A percentile compares a stretch with the other conserved stretches of the same genome.
Conservation (phyloP, 2,888 invertebrate genomes). For the Rhaphigaster nebulosa region DNA sequence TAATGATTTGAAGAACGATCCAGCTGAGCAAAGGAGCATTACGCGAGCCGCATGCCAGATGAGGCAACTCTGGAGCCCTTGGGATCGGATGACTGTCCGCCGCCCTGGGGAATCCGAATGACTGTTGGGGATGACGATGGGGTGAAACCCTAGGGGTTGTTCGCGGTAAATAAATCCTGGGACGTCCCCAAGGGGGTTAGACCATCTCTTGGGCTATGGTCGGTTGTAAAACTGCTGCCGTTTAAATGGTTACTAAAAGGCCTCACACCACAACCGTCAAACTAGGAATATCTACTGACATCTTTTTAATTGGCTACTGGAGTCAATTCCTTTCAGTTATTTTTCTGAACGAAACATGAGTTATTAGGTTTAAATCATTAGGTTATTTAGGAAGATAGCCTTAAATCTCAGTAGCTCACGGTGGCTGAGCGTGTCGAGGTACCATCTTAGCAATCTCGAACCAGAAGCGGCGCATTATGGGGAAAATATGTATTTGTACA, state of each 20-base stretch:
- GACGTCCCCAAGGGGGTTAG: neutral
- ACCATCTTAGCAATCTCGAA: no score
- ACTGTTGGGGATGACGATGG: constrained; percentile 17
- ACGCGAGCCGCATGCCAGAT: constrained; percentile 20
- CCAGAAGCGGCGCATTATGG: no score
- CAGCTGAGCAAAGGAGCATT: constrained; percentile 14
- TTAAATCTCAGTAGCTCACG: no score
- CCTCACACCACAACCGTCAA: neutral
- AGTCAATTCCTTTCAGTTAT: no score
- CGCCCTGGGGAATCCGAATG: constrained; percentile 22
- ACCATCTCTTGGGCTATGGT: neutral
- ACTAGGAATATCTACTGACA: neutral
- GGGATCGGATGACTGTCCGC: neutral
- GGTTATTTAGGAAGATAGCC: no score
- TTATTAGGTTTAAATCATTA: no score
- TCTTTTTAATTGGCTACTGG: neutral
- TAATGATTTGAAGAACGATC: neutral
- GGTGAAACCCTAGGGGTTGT: neutral
- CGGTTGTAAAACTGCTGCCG: neutral
- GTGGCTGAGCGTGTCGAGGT: no score
- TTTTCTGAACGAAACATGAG: no score
- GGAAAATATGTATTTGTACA: no score
- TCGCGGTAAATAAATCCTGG: constrained; percentile 6
- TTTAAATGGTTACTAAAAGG: neutral
- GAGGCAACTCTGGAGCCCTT: neutral